These are phyloP conservation scores for Temnopleurus reevesii DNA, from an alignment of 53 echinoderm and acorn worm genomes.

Conservation along the genomic window DNA sequence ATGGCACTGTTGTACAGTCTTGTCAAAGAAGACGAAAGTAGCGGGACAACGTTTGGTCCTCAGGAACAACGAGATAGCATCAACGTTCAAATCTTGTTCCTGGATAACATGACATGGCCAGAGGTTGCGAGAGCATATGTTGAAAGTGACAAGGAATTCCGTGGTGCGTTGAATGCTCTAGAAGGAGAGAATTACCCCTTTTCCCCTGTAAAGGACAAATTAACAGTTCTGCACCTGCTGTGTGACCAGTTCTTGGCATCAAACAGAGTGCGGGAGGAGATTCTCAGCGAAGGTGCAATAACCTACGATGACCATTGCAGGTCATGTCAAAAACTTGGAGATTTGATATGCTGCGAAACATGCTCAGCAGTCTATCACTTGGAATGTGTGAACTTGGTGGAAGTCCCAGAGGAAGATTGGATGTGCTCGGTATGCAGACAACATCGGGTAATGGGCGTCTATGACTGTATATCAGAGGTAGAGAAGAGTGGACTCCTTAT, in stretches of 20 bases:
- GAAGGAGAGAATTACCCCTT: slow-evolving; percentile 93
- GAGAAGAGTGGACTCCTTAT: slow-evolving; percentile 96
- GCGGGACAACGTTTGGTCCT: slow-evolving; percentile 92
- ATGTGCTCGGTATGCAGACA: slow-evolving; percentile 85
- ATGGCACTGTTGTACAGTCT: slow-evolving; percentile 81
- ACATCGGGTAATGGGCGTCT: slow-evolving; percentile 83
- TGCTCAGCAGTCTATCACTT: slow-evolving; percentile 98
- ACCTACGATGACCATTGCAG: slow-evolving; percentile 98
- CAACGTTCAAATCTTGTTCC: slow-evolving; percentile 90
- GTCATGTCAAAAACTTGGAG: slow-evolving; percentile 93
- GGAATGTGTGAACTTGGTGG: slow-evolving; percentile 88
- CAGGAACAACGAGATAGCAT: slow-evolving; percentile 95
- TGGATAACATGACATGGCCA: slow-evolving; percentile 99
- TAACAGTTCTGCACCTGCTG: slow-evolving; percentile 84
- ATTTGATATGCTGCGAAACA: slow-evolving; percentile 95
- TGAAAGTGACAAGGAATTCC: slow-evolving; percentile 93
- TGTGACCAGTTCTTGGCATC: slow-evolving; percentile 93
- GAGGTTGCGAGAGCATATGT: slow-evolving; percentile 86
- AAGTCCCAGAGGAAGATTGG: slow-evolving; percentile 99
- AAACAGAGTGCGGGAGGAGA: slow-evolving; percentile 95
- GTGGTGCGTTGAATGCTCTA: slow-evolving; percentile 61
- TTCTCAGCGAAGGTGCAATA: slow-evolving; percentile 95
- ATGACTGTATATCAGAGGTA: slow-evolving; percentile 93
- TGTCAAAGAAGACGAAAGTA: slow-evolving; percentile 85
- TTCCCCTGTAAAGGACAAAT: slow-evolving; percentile 76